Base-by-base conservation (phyloP, 1,140 invertebrate genomes). In the Dinoponera quadriceps region DNA sequence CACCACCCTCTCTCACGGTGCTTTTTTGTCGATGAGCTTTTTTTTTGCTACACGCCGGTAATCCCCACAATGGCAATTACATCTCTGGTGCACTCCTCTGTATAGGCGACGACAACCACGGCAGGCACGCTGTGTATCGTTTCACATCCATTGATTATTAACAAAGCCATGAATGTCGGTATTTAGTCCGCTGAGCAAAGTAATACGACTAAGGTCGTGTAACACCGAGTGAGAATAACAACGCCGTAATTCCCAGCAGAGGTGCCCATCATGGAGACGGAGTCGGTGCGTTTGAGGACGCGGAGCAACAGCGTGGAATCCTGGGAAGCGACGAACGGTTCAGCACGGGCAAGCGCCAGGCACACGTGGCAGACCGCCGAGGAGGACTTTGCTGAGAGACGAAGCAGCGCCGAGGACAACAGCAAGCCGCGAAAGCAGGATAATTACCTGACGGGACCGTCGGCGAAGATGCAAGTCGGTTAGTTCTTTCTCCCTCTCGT, bases 281-380 rank as follows among this genome's bases (percentile, higher is more conserved):
- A 95, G 93, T 94, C 94, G 85, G 94, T 95, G 87, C 95, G 94
- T 89, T 93, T 96, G 90, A 93, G 95, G 93, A 94, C 95, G 89
- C 94, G 96, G 88, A 96, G 95, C 77, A 96, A 96, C 88, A 95
- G 95, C 71, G 93, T 94, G n/a, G 95, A 95, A 88, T 95, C 95
- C 73, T 95, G 95, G 95, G 91, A 93, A 20, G 91, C 93, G 22
- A 88, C 88, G 62, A 91, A 90, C 22, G 90, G 92, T 68, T 86
- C 89, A 25, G 88, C 86, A 65, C 65, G 57, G 59, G 84, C 89
- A 44, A 84, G 88, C 51, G 85, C 84, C 55, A 88, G 92, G 66
- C 91, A 92, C 60, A 93, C 91, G n/a, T 94, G 93, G 93, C 91
- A 91, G 60, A 92, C 89, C 44, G 84, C 89, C 63, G 84, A 84